phyloP scores from a whole-genome alignment of 2,797 vertebrate species.

The Phrynocephalus forsythii region DNA sequence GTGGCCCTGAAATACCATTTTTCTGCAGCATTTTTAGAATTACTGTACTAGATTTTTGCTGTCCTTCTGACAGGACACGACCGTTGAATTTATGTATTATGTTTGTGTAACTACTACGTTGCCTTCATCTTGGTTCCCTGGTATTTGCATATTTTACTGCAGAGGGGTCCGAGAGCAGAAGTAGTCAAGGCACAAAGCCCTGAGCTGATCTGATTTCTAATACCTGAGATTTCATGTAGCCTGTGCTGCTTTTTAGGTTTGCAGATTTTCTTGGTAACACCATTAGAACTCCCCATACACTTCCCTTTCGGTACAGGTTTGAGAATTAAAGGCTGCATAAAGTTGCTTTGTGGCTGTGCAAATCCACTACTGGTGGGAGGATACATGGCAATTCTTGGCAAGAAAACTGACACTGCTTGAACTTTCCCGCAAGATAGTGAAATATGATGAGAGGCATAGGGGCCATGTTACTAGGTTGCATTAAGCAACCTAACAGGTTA shows the following conservation, averaged over 20 bases:
- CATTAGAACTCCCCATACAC: conserved; percentile 26
- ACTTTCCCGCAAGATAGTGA: conserved; percentile 20
- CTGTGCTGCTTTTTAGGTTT: neutral
- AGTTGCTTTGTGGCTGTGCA: neutral
- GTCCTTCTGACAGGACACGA: neutral
- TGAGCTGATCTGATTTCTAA: neutral
- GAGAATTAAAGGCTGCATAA: neutral
- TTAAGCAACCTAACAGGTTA: neutral
- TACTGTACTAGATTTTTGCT: neutral
- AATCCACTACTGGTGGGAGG: neutral
- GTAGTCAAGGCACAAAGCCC: neutral
- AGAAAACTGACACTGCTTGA: conserved; percentile 39
- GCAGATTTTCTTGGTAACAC: conserved; percentile 11
- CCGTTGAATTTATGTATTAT: neutral
- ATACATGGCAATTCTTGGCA: neutral
- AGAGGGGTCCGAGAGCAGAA: neutral
- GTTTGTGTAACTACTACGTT: no score
- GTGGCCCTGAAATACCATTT: neutral
- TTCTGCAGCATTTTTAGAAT: neutral
- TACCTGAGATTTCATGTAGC: neutral
- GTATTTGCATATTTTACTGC: neutral
- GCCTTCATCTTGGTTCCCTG: no score
- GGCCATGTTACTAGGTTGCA: neutral
- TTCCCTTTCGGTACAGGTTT: conserved; percentile 32
- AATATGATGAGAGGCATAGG: conserved; percentile 8